phyloP scores from a whole-genome alignment of 2,113 vertebrate genomes.

The Bos taurus region DNA sequence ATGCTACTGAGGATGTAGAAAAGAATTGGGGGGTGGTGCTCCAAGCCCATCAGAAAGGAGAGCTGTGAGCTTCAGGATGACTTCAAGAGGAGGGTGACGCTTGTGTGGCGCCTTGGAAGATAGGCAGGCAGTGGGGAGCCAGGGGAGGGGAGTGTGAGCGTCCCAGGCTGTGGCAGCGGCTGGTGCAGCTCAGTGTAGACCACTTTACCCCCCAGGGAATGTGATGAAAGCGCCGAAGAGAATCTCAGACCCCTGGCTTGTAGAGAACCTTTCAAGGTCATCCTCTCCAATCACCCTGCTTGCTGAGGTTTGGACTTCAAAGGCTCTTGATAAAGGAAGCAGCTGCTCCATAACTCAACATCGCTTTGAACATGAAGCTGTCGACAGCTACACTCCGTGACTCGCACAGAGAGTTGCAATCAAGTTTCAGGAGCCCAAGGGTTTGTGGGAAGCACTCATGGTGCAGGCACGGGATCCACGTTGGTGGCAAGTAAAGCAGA shows the following conservation, averaged over 20 bases:
- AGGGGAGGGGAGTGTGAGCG: not conserved
- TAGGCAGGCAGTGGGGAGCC: not conserved
- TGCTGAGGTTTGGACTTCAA: not conserved
- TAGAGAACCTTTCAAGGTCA: not conserved
- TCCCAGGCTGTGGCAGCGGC: accelerated
- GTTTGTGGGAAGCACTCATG: accelerated
- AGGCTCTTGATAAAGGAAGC: not conserved
- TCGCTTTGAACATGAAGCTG: not conserved
- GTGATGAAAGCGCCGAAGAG: not conserved
- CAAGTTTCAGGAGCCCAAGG: not conserved
- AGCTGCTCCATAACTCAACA: not conserved
- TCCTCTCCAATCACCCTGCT: not conserved
- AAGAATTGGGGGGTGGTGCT: not conserved
- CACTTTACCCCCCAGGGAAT: not conserved
- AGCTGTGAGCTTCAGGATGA: not conserved
- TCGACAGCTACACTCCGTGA: not conserved
- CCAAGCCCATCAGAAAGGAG: not conserved
- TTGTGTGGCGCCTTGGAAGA: not conserved
- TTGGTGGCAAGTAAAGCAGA: not conserved
- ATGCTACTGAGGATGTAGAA: not conserved
- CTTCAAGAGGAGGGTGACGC: not conserved
- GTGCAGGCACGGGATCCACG: accelerated
- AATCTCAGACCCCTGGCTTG: not conserved
- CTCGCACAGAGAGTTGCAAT: not conserved
- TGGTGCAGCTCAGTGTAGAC: accelerated